These are phyloP conservation scores for Leiothrix lutea DNA, from an alignment of 2,113 vertebrate genomes.

Conservation along the genomic window DNA sequence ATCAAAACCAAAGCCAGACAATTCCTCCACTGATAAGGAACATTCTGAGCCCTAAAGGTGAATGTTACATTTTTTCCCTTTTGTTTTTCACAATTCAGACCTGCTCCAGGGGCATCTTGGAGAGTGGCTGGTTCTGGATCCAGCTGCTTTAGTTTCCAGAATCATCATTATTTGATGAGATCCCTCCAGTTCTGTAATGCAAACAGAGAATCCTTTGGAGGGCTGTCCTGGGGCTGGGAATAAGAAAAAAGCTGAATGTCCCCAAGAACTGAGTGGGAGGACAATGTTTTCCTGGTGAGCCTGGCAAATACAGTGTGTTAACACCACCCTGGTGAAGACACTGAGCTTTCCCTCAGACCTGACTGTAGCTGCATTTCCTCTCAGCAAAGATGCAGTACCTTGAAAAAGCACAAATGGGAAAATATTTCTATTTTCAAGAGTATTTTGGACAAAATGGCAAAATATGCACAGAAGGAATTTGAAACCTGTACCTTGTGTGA, in stretches of 20 bases:
- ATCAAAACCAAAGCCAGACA: not conserved
- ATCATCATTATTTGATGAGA: not conserved
- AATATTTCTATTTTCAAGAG: not conserved
- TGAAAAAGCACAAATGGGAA: not conserved
- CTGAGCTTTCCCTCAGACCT: not conserved
- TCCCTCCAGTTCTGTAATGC: not conserved
- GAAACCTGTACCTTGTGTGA: not conserved
- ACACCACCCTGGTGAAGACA: not conserved
- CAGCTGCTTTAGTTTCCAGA: not conserved
- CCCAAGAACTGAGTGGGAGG: not conserved
- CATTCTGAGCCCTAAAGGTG: not conserved
- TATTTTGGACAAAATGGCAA: not conserved
- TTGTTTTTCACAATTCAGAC: not conserved
- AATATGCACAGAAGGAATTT: not conserved
- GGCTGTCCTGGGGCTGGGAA: not conserved
- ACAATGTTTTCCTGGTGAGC: not conserved
- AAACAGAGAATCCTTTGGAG: not conserved
- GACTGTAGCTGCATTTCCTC: not conserved
- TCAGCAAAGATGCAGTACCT: not conserved
- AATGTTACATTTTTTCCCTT: accelerated
- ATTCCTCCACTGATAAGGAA: not conserved
- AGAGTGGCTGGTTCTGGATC: not conserved
- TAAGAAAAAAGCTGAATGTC: not conserved
- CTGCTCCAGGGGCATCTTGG: not conserved
- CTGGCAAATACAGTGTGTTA: not conserved